These are phyloP conservation scores for Tiliacea aurago DNA, from an alignment of 2,888 invertebrate species.

Conservation along the genomic window DNA sequence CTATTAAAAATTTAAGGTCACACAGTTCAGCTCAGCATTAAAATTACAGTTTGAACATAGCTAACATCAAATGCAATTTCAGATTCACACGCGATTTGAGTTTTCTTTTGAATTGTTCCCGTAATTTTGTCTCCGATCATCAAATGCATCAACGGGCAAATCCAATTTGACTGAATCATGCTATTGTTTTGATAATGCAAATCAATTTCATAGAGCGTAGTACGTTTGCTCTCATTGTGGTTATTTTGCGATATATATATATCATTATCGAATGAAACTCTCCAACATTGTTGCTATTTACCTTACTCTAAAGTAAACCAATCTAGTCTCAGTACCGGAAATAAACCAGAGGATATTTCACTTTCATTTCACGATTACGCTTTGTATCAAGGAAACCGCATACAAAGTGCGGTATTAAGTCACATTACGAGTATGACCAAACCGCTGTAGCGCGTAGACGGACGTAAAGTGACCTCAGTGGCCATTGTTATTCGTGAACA, in stretches of 20 bases:
- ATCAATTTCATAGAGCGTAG: conserved; percentile 21
- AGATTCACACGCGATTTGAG: conserved; percentile 39
- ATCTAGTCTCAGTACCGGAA: conserved; percentile 25
- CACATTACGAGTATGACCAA: conserved; percentile 30
- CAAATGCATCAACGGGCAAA: conserved; percentile 40
- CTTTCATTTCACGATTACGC: conserved; percentile 55
- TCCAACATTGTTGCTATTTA: conserved; percentile 32
- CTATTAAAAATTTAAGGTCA: conserved; percentile 23
- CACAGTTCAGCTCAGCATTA: not conserved
- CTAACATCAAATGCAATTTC: conserved; percentile 27
- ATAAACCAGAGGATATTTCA: conserved; percentile 35
- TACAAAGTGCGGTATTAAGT: conserved; percentile 53
- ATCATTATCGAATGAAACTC: not conserved
- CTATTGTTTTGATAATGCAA: conserved; percentile 26
- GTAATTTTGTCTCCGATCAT: conserved; percentile 39
- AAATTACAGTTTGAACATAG: conserved; percentile 12
- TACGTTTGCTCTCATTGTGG: conserved; percentile 36
- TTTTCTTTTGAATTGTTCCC: conserved; percentile 30
- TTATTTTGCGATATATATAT: conserved; percentile 5
- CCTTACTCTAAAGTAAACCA: not conserved
- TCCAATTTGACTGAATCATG: conserved; percentile 23
- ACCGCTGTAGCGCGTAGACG: conserved; percentile 31
- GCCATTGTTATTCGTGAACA: conserved; percentile 45
- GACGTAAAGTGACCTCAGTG: conserved; percentile 50
- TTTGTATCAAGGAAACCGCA: conserved; percentile 48